phyloP scores from a whole-genome alignment of 2,797 vertebrate species.

The Trichosurus vulpecula region DNA sequence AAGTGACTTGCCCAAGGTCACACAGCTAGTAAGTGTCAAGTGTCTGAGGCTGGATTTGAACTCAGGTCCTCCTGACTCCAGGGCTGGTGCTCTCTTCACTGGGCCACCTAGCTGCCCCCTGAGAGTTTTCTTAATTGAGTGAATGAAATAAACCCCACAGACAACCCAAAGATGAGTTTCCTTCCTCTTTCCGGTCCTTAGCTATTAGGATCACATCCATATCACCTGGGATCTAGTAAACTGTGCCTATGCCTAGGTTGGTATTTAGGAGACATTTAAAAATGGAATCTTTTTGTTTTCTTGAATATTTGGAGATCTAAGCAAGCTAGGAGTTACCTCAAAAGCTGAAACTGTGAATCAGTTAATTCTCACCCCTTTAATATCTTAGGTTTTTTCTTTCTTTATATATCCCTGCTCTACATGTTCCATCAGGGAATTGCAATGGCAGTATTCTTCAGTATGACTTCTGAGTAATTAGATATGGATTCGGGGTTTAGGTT shows the following conservation, averaged over 20 bases:
- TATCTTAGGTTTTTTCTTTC: neutral
- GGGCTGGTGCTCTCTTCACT: no score
- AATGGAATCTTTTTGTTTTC: neutral
- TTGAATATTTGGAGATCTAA: neutral
- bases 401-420: neutral
- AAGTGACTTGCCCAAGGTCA: no score
- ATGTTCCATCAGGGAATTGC: neutral
- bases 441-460: neutral
- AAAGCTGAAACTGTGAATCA: neutral
- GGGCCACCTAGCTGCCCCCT: no score
- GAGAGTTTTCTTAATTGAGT: neutral
- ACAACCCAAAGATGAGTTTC: neutral
- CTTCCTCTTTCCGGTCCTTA: neutral
- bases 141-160: neutral
- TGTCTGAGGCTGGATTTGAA: no score
- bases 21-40: no score
- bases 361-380: neutral
- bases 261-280: neutral
- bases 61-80: no score
- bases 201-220: neutral
- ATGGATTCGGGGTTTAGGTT: neutral
- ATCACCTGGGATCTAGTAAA: neutral
- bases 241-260: neutral
- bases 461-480: neutral
- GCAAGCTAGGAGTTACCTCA: slow-evolving; percentile 7